These are phyloP conservation scores for Artibeus lituratus DNA, from an alignment of 2,797 vertebrate genomes.

Conservation along the genomic window DNA sequence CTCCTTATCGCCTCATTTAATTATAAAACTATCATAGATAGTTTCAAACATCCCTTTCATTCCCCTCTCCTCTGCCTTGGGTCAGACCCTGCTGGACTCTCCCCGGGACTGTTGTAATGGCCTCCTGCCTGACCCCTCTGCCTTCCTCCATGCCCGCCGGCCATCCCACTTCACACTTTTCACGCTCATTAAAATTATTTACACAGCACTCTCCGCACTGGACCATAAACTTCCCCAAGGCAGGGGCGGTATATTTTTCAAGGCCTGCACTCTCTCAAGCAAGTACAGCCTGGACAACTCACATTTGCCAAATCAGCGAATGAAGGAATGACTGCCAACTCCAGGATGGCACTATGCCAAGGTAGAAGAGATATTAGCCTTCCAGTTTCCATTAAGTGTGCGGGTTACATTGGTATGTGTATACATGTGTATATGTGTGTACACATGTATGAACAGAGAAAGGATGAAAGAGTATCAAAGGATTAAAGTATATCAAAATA, in stretches of 20 bases:
- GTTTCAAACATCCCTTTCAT: neutral
- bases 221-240: neutral
- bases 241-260: neutral
- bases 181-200: neutral
- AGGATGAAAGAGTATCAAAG: neutral
- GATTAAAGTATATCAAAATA: neutral
- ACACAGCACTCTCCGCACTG: neutral
- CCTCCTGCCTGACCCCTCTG: neutral
- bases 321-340: neutral
- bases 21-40: neutral
- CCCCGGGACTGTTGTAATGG: neutral
- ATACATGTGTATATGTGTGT: neutral
- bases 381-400: neutral
- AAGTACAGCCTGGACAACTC: neutral
- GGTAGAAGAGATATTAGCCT: neutral
- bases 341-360: neutral
- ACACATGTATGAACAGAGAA: neutral
- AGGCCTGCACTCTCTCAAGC: neutral
- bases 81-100: neutral
- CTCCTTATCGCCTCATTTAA: neutral
- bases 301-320: neutral
- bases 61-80: neutral
- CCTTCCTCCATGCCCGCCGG: too few species aligned
- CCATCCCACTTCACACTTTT: neutral
- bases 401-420: neutral